A percentile compares a stretch with the other conserved stretches of the same genome.
Conservation (phyloP, 2,888 invertebrate genomes). For the Drosophila suboccidentalis region DNA sequence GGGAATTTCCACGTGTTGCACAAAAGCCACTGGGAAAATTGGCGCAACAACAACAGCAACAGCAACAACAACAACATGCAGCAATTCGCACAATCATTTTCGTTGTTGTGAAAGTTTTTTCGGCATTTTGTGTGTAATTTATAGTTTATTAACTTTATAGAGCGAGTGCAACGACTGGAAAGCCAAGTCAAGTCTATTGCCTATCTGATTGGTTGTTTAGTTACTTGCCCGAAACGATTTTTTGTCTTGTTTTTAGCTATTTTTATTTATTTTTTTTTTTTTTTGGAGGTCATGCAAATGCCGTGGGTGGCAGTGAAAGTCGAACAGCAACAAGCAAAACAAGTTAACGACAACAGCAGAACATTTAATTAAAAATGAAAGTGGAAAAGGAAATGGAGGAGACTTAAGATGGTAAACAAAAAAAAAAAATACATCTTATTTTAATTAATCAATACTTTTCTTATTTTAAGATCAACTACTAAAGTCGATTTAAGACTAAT, state of each 20-base stretch:
- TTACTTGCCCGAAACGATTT: conserved; percentile 21
- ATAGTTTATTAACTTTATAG: conserved; percentile 80
- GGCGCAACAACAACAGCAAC: conserved; percentile 56
- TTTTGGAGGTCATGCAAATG: conserved; percentile 75
- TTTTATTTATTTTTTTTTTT: conserved; percentile 2
- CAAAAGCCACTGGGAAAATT: conserved; percentile 62
- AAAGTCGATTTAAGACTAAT: too few relatives aligned
- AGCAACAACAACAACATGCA: conserved; percentile 37
- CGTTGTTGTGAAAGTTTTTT: conserved; percentile 71
- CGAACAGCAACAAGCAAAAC: conserved; percentile 11
- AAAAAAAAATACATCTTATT: not conserved
- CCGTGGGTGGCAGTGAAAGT: conserved; percentile 78
- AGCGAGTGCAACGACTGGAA: conserved; percentile 78
- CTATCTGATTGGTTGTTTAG: conserved; percentile 33
- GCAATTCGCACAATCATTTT: conserved; percentile 43
- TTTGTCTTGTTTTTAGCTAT: not conserved
- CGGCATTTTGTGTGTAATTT: conserved; percentile 72
- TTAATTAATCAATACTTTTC: too few relatives aligned
- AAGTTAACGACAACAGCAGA: conserved; percentile 6
- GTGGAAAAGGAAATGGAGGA: not conserved
- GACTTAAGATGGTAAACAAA: not conserved
- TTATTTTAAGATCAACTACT: too few relatives aligned
- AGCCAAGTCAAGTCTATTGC: conserved; percentile 37
- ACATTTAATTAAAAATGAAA: conserved; percentile 10
- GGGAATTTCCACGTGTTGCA: conserved; percentile 77